These are phyloP conservation scores for Platorchestia sp. DNA, from an alignment of 1,140 invertebrate genomes.

Conservation along the genomic window DNA sequence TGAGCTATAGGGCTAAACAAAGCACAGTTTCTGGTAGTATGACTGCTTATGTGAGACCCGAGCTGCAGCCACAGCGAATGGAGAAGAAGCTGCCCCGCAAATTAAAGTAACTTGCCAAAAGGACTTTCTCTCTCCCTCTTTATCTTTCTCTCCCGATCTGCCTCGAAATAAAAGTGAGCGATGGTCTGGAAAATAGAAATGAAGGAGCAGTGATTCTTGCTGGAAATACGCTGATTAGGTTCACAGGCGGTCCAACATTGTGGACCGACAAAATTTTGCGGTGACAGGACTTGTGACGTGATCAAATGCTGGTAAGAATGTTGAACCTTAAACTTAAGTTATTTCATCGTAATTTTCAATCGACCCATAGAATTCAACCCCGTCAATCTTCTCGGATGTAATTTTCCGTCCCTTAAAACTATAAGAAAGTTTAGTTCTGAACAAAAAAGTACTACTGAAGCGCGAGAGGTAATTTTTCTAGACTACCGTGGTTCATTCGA, in stretches of 20 bases:
- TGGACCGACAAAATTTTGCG: not conserved
- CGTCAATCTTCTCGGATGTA: too few species aligned
- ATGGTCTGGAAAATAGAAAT: constrained; percentile 1
- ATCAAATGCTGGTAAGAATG: not conserved
- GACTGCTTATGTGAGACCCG: not conserved
- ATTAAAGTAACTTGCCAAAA: not conserved
- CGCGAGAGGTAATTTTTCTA: too few species aligned
- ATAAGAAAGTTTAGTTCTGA: too few species aligned
- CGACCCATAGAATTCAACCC: too few species aligned
- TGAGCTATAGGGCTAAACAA: not conserved
- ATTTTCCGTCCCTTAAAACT: too few species aligned
- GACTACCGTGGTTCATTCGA: too few species aligned
- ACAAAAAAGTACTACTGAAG: too few species aligned
- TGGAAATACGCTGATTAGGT: not conserved
- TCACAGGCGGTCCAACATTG: not conserved
- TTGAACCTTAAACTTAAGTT: not conserved
- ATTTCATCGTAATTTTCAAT: too few species aligned
- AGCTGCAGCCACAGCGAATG: not conserved
- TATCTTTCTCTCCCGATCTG: not conserved
- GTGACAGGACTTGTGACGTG: not conserved
- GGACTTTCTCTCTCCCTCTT: not conserved
- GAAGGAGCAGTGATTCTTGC: constrained; percentile 6
- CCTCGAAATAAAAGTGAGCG: not conserved
- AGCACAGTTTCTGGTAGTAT: not conserved
- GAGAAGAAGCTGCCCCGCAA: not conserved